phyloP scores from a whole-genome alignment of 2,113 vertebrate species.

The Toxotes chatareus region DNA sequence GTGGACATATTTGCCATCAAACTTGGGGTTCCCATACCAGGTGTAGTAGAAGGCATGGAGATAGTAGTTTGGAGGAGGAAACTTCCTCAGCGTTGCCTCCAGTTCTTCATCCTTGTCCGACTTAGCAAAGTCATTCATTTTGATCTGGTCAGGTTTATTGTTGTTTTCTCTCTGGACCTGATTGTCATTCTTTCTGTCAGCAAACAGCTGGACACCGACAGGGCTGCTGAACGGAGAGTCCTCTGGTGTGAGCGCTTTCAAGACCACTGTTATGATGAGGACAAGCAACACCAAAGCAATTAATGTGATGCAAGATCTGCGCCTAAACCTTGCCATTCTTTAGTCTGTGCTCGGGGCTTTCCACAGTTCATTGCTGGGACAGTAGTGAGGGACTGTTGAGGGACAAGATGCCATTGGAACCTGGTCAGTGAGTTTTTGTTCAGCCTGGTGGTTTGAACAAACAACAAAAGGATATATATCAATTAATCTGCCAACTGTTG shows the following conservation, averaged over 20 bases:
- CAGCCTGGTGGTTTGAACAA: slow-evolving; percentile 44
- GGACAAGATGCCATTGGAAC: slow-evolving; percentile 12
- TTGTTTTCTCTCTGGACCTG: slow-evolving; percentile 19
- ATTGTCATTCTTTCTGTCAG: slow-evolving; percentile 73
- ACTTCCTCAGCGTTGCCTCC: slow-evolving; percentile 75
- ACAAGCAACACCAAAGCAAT: slow-evolving; percentile 88
- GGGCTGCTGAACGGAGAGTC: slow-evolving; percentile 84
- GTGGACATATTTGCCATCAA: slow-evolving; percentile 95
- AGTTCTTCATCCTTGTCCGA: slow-evolving; percentile 62
- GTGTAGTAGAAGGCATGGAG: slow-evolving; percentile 95
- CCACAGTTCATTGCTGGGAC: slow-evolving; percentile 58
- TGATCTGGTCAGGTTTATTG: slow-evolving; percentile 51
- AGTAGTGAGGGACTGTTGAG: slow-evolving; percentile 6
- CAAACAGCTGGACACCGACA: slow-evolving; percentile 84
- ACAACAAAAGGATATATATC: slow-evolving; percentile 9
- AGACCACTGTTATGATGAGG: slow-evolving; percentile 89
- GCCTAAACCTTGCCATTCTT: slow-evolving; percentile 93
- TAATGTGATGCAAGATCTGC: slow-evolving; percentile 89
- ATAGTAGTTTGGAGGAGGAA: slow-evolving; percentile 91
- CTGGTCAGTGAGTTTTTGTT: neutral
- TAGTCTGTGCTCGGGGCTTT: slow-evolving; percentile 31
- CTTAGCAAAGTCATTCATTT: slow-evolving; percentile 62
- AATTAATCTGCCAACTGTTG: neutral
- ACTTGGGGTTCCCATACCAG: slow-evolving; percentile 95
- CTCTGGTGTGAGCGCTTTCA: slow-evolving; percentile 90